A percentile compares a stretch with the other conserved stretches of the same genome.
These are phyloP conservation scores for Enteromius viviparus DNA, from an alignment of 2,797 vertebrate genomes.

Conservation along the genomic window DNA sequence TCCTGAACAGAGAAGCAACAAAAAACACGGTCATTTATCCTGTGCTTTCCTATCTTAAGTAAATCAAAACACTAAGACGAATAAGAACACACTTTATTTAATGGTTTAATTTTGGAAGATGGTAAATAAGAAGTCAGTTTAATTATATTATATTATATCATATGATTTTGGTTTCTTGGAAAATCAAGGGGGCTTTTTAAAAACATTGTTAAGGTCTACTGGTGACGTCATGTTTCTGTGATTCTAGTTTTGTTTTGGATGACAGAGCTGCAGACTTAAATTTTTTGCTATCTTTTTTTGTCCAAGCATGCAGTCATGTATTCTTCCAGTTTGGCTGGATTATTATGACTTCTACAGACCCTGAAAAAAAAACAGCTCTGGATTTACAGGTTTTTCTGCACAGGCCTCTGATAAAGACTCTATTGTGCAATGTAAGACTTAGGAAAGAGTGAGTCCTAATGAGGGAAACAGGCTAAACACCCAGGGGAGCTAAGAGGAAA, in stretches of 20 bases:
- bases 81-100: background rate
- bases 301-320: constrained; percentile 37
- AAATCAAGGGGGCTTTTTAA: background rate
- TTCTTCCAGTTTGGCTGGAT: constrained; percentile 22
- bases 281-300: background rate
- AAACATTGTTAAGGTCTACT: background rate
- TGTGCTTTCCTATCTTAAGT: background rate
- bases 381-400: constrained; percentile 41
- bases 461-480: constrained; percentile 64
- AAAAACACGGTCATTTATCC: constrained; percentile 5
- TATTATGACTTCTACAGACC: constrained; percentile 11
- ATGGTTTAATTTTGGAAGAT: background rate
- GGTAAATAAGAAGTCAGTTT: background rate
- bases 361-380: constrained; percentile 24
- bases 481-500: constrained; percentile 55
- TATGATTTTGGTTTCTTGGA: background rate
- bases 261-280: background rate
- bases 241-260: background rate
- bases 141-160: background rate
- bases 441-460: constrained; percentile 40
- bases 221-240: background rate
- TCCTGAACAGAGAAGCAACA: constrained; percentile 67
- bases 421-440: constrained; percentile 45
- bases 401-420: constrained; percentile 48
- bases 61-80: too few relatives aligned